Evolutionary conservation across 2,888 invertebrate species (phyloP).

Genomic region (Hypena proboscidalis): DNA sequence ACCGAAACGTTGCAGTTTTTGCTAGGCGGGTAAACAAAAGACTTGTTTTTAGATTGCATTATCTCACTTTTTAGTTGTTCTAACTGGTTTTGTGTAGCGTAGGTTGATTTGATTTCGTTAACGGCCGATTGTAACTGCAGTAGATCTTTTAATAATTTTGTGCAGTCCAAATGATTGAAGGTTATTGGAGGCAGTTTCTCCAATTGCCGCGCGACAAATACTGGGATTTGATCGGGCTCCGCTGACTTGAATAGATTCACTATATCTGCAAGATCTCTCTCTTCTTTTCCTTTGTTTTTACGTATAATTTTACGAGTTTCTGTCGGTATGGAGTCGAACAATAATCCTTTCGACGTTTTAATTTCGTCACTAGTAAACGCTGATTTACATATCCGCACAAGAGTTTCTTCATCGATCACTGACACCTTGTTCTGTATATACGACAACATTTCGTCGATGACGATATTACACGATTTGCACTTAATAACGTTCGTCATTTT

Average conservation of each 20-base stretch:
- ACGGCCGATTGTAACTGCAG: neutral
- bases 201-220: constrained; percentile 11
- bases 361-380: constrained; percentile 3
- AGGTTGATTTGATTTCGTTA: too few species aligned
- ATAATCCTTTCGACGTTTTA: neutral
- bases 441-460: constrained; percentile 11
- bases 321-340: constrained; percentile 1
- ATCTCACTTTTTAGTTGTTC: too few species aligned
- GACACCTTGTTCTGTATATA: constrained; percentile 1
- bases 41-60: too few species aligned
- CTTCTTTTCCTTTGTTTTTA: constrained; percentile 9
- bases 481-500: too few species aligned
- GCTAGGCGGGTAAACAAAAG: too few species aligned
- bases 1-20: too few species aligned
- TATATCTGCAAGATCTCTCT: constrained; percentile 7
- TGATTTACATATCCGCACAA: constrained; percentile 2
- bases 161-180: constrained; percentile 4
- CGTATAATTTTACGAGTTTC: neutral
- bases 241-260: constrained; percentile 9
- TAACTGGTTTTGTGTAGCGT: too few species aligned
- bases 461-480: too few species aligned
- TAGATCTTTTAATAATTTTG: constrained; percentile 8
- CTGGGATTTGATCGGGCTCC: constrained; percentile 6
- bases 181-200: constrained; percentile 5
- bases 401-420: neutral